Percentiles rank a stretch among this genome's conserved stretches.
phyloP scores from a whole-genome alignment of 92 coral and sea anemone species.

The Palythoa grandis region DNA sequence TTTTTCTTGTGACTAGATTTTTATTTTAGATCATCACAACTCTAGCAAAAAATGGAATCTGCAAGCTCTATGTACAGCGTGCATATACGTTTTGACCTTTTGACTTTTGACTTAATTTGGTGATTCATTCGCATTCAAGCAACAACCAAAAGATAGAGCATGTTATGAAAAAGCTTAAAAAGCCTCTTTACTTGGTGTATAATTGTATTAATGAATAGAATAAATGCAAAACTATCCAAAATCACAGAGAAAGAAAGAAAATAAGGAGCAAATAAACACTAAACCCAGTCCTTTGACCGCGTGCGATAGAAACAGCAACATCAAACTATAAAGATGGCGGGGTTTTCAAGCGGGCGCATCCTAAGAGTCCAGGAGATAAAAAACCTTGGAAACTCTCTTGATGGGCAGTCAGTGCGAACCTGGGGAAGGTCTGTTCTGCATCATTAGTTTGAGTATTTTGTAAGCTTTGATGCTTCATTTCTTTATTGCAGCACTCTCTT shows the following conservation, averaged over 20 bases:
- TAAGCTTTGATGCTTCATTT: background rate
- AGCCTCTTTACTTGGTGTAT: background rate
- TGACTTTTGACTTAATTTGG: no score
- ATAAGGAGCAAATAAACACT: background rate
- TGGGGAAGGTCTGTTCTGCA: conserved; percentile 81
- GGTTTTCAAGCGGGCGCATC: conserved; percentile 85
- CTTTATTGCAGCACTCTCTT: no score
- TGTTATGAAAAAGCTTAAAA: no score
- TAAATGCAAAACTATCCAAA: background rate
- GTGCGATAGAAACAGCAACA: background rate
- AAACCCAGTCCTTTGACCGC: conserved; percentile 2
- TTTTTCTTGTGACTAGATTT: no score
- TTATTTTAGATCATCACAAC: no score
- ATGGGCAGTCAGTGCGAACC: conserved; percentile 81
- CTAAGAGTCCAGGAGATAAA: conserved; percentile 69
- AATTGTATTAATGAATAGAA: background rate
- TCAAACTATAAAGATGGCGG: conserved; percentile 71
- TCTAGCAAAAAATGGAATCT: background rate
- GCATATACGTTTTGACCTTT: background rate
- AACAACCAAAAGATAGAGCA: background rate
- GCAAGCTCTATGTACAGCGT: background rate
- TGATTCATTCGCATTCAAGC: no score
- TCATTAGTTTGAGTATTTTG: background rate
- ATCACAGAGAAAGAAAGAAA: background rate
- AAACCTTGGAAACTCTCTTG: conserved; percentile 49